Evolutionary conservation across 2,113 vertebrate species (phyloP).

Genomic region (Helogale parvula): DNA sequence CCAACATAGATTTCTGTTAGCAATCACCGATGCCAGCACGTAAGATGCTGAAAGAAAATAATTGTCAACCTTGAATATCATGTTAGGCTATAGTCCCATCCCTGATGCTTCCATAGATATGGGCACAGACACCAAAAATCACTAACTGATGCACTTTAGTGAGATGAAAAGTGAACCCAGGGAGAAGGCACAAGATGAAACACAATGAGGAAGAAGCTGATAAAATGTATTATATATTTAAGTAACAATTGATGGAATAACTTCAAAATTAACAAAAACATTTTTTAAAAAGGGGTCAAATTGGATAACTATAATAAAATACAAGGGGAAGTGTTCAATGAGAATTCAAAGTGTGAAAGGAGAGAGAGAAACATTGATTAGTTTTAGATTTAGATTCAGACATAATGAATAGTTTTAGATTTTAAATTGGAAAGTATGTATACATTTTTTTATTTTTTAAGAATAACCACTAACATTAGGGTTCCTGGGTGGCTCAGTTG

Average conservation of each 20-base stretch:
- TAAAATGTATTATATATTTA: not conserved
- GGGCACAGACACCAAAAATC: not conserved
- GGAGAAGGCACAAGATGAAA: not conserved
- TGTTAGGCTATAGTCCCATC: not conserved
- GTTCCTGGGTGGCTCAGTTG: not conserved
- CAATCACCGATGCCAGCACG: not conserved
- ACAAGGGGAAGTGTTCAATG: not conserved
- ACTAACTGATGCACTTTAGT: not conserved
- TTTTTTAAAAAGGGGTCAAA: not conserved
- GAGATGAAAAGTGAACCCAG: not conserved
- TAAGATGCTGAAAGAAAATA: not conserved
- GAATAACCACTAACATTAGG: not conserved
- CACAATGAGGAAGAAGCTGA: not conserved
- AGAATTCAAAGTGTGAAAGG: not conserved
- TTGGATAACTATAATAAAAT: not conserved
- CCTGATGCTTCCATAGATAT: no score
- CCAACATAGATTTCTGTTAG: not conserved
- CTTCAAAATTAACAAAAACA: constrained; percentile 22
- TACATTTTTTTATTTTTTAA: not conserved
- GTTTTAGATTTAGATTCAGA: not conserved
- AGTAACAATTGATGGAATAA: not conserved
- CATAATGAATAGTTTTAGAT: not conserved
- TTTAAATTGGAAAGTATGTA: not conserved
- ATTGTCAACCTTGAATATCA: not conserved
- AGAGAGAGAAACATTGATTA: not conserved